These are phyloP conservation scores for Drosophila orena DNA, from an alignment of 1,140 invertebrate species.

Conservation along the genomic window DNA sequence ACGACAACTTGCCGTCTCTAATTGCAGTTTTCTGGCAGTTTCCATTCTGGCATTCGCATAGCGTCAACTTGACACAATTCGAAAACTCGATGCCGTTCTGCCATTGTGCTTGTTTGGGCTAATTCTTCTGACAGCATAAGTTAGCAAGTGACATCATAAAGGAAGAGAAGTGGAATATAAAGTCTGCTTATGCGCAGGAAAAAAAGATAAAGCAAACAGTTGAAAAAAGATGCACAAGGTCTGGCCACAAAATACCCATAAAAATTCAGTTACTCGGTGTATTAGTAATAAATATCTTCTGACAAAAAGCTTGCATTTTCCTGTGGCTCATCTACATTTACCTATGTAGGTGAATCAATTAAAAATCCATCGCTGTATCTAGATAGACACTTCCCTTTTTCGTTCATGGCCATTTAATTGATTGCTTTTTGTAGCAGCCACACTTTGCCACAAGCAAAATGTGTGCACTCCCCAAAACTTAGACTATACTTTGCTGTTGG, in stretches of 20 bases:
- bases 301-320: constrained; percentile 3
- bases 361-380: not conserved
- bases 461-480: constrained; percentile 1
- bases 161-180: not conserved
- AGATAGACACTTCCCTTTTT: not conserved
- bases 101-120: constrained; percentile 20
- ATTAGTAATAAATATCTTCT: not conserved
- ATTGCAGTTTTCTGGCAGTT: constrained; percentile 49
- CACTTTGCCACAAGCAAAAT: not conserved
- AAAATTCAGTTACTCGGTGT: not conserved
- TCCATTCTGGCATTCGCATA: constrained; percentile 32
- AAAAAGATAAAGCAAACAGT: not conserved
- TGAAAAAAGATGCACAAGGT: not conserved
- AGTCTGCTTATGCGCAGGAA: not conserved
- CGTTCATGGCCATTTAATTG: constrained; percentile 19
- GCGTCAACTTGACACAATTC: constrained; percentile 52
- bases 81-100: constrained; percentile 31
- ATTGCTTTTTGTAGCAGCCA: constrained; percentile 22
- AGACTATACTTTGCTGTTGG: constrained; percentile 14
- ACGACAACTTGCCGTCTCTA: constrained; percentile 48
- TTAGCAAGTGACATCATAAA: constrained; percentile 29
- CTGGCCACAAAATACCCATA: not conserved
- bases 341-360: not conserved
- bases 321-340: constrained; percentile 6
- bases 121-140: constrained; percentile 18